These are phyloP conservation scores for Ennomos quercinarius DNA, from an alignment of 2,888 invertebrate species.

Conservation along the genomic window DNA sequence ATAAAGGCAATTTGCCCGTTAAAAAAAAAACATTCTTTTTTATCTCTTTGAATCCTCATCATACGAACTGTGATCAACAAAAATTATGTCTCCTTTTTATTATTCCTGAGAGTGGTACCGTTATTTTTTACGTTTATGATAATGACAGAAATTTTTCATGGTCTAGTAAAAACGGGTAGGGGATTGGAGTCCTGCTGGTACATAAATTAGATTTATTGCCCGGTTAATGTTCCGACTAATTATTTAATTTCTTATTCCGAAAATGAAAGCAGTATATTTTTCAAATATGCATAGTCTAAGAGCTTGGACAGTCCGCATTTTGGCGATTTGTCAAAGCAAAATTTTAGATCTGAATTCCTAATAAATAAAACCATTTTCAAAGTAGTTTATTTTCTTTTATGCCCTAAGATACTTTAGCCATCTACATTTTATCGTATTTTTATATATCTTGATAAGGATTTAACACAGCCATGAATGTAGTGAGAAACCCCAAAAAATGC, in stretches of 20 bases:
- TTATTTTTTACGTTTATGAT: conserved; percentile 40
- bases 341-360: no score
- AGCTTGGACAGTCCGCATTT: no score
- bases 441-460: conserved; percentile 4
- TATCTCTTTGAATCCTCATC: conserved; percentile 1
- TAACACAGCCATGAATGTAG: conserved; percentile 7
- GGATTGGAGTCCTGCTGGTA: conserved; percentile 21
- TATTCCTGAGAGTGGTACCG: conserved; percentile 21
- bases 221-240: conserved; percentile 27
- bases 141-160: conserved; percentile 35
- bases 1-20: no score
- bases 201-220: conserved; percentile 36
- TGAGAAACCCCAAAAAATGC: conserved; percentile 18
- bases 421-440: conserved; percentile 1
- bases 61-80: conserved; percentile 7
- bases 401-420: background rate
- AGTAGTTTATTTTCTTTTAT: background rate
- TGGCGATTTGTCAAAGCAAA: no score
- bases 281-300: background rate
- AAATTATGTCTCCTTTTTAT: conserved; percentile 30
- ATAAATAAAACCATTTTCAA: no score
- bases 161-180: conserved; percentile 29
- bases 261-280: background rate
- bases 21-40: no score
- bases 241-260: conserved; percentile 19